Evolutionary conservation across 1,140 invertebrate species (phyloP).

Genomic region (Metaphire vulgaris): DNA sequence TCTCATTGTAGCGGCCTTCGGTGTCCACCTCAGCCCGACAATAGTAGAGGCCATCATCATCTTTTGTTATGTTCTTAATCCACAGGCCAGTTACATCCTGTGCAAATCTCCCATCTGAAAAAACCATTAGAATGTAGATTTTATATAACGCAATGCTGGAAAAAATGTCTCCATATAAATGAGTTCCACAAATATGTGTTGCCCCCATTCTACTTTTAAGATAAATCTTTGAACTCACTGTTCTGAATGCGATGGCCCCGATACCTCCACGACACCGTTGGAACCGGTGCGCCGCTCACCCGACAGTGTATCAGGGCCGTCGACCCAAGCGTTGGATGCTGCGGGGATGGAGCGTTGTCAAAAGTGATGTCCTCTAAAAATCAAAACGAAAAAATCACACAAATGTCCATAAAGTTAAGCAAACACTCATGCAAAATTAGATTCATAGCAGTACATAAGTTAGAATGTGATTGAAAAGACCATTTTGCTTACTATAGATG

Average conservation of each 20-base stretch:
- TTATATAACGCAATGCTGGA: neutral
- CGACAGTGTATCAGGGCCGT: constrained; percentile 28
- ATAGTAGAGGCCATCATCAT: constrained; percentile 77
- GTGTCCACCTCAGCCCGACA: constrained; percentile 72
- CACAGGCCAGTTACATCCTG: constrained; percentile 20
- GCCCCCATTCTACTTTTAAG: neutral
- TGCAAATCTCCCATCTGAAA: constrained; percentile 23
- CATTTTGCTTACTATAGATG: too few relatives aligned
- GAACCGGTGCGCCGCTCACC: constrained; percentile 25
- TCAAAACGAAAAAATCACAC: constrained; percentile 10
- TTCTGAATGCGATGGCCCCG: constrained; percentile 20
- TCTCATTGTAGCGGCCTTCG: constrained; percentile 70
- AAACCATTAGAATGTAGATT: neutral
- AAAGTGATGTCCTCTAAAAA: constrained; percentile 31
- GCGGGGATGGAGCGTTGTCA: constrained; percentile 25
- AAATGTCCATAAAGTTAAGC: too few relatives aligned
- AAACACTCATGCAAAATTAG: too few relatives aligned
- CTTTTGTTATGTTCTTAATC: constrained; percentile 59
- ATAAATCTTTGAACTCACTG: constrained; percentile 5
- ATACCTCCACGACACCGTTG: constrained; percentile 28
- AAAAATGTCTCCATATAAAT: neutral
- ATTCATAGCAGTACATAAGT: too few relatives aligned
- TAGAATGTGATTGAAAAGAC: too few relatives aligned
- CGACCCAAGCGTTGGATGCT: constrained; percentile 15
- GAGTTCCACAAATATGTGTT: neutral